A percentile compares a stretch with the other conserved stretches of the same genome.
Conservation (phyloP, 2,113 vertebrate species). For the Python bivittatus region DNA sequence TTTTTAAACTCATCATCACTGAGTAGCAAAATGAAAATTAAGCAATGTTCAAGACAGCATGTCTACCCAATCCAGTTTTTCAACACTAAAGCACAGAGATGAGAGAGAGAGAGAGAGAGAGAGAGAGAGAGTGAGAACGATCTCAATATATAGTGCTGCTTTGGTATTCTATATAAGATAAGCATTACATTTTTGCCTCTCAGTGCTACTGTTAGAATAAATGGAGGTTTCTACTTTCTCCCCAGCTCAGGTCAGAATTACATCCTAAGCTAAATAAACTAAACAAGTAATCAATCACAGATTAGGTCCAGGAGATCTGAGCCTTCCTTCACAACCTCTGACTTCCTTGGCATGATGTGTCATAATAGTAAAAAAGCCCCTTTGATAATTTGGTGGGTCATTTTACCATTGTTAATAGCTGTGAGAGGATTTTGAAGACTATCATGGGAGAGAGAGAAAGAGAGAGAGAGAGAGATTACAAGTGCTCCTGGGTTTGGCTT, state of each 20-base stretch:
- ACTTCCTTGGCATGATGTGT: neutral
- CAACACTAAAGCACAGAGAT: neutral
- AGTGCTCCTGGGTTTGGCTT: too few species aligned
- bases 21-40: neutral
- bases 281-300: neutral
- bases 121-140: too few species aligned
- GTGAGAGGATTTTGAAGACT: neutral
- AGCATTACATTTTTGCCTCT: neutral
- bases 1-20: neutral
- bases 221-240: neutral
- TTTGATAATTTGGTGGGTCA: neutral
- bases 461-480: too few species aligned
- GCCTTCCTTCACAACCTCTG: neutral
- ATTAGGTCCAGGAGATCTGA: neutral
- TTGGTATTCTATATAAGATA: neutral
- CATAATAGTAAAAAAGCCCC: neutral
- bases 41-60: neutral
- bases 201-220: neutral
- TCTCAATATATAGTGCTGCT: neutral
- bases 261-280: neutral
- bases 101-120: neutral
- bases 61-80: neutral
- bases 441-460: neutral
- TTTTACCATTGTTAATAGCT: neutral
- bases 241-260: neutral